phyloP scores from a whole-genome alignment of 1,140 invertebrate genomes.

The Pissodes strobi region DNA sequence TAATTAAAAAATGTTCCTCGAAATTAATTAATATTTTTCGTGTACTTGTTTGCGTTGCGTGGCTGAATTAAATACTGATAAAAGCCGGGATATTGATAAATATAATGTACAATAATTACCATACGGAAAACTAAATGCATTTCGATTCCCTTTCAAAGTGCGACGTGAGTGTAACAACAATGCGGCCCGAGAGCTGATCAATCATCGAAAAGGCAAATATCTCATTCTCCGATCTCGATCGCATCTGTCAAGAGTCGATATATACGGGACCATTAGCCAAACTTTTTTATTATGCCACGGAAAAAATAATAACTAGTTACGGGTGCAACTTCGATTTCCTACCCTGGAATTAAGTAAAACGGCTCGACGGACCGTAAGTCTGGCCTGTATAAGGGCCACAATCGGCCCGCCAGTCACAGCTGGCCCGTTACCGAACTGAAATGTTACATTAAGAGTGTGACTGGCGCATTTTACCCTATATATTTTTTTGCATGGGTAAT shows the following conservation, averaged over 20 bases:
- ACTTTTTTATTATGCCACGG: constrained; percentile 3
- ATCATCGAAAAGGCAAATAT: constrained; percentile 3
- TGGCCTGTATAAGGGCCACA: background rate
- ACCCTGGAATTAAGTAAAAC: constrained; percentile 12
- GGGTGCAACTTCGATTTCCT: background rate
- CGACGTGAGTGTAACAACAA: too few relatives aligned
- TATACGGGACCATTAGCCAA: constrained; percentile 6
- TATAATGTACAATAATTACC: too few relatives aligned
- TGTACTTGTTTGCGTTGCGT: too few relatives aligned
- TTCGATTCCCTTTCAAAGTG: too few relatives aligned
- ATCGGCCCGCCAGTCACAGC: constrained; percentile 2
- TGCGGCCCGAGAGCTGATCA: too few relatives aligned
- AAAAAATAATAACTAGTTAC: constrained; percentile 20
- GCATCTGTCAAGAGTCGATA: constrained; percentile 13
- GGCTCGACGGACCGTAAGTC: background rate
- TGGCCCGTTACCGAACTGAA: constrained; percentile 6
- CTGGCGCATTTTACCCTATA: constrained; percentile 24
- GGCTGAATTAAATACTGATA: too few relatives aligned
- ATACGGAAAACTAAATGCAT: too few relatives aligned
- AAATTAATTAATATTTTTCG: too few relatives aligned
- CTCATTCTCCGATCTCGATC: background rate
- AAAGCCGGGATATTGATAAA: too few relatives aligned
- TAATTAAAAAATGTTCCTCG: too few relatives aligned
- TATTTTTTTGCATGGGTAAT: constrained; percentile 19
- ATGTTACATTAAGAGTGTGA: constrained; percentile 16